A percentile compares a stretch with the other conserved stretches of the same genome.
phyloP scores from a whole-genome alignment of 2,797 vertebrate species.

The Melanotaenia parkinsoni region DNA sequence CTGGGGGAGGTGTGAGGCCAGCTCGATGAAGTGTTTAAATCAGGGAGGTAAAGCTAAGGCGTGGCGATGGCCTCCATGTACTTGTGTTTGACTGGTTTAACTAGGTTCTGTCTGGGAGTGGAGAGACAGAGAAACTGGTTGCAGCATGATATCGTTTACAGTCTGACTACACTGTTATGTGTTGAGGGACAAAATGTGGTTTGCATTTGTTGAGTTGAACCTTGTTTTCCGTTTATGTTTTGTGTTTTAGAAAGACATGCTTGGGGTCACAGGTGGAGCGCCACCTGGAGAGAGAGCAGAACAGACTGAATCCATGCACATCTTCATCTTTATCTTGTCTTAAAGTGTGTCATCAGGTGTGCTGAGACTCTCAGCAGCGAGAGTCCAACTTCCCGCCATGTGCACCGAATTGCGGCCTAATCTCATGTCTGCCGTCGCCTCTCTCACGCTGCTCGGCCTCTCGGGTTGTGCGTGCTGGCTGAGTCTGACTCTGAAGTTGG shows the following conservation, averaged over 20 bases:
- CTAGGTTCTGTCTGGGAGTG: slow-evolving; percentile 1
- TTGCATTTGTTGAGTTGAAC: neutral
- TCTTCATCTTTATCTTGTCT: slow-evolving; percentile 34
- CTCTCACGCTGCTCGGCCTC: slow-evolving; percentile 20
- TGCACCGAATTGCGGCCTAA: slow-evolving; percentile 36
- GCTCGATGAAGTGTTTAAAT: slow-evolving; percentile 77
- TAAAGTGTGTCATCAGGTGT: slow-evolving; percentile 22
- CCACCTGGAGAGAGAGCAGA: slow-evolving; percentile 19
- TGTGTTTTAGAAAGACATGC: neutral
- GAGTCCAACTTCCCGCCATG: slow-evolving; percentile 21
- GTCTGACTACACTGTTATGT: too few species aligned
- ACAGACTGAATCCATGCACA: slow-evolving; percentile 17
- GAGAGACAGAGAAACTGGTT: slow-evolving; percentile 41
- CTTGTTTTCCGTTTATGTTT: neutral
- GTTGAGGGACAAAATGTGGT: neutral
- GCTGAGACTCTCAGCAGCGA: slow-evolving; percentile 13
- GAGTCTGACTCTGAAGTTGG: slow-evolving; percentile 17
- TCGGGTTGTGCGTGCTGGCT: slow-evolving; percentile 3
- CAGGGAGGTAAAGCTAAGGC: slow-evolving; percentile 30
- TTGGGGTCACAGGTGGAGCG: neutral
- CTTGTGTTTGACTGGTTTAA: neutral
- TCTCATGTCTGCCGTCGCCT: slow-evolving; percentile 35
- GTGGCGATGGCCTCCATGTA: slow-evolving; percentile 8
- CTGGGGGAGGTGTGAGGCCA: slow-evolving; percentile 55
- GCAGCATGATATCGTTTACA: slow-evolving; percentile 43